Base-by-base conservation (phyloP, 2,888 invertebrate genomes). In the Eilema caniola region DNA sequence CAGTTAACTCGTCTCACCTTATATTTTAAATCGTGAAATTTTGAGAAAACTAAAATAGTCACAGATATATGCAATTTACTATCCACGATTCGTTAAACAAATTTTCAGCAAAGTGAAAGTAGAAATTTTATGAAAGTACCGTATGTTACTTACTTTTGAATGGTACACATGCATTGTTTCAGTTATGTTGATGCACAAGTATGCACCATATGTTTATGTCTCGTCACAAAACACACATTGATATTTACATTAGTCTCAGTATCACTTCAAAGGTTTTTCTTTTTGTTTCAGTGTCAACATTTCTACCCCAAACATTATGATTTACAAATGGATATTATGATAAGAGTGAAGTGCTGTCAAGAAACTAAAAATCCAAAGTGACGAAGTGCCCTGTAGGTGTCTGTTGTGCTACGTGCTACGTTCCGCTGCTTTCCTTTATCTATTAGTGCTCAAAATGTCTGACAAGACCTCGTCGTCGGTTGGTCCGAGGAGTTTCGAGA, bases 311-410 rank as follows among this genome's bases (percentile, higher is more conserved):
- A 95, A 92, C 94, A 95, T 94, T 95, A 95, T 95, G 95, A 95
- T 95, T 94, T 95, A 95, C 95, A 95, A 95, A 95, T 95, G 95
- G 95, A 95, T 95, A 95, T 95, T 95, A 95, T 94, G 94, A 95
- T 95, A 93, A 90, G 95, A 93, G 95, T 95, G 95, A 95, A 95
- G 95, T 95, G 95, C 85, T 95, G 93, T 90, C 95, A 95, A 95
- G 95, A 95, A 95, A 95, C 95, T 94, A 95, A 95, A 93, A 95
- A 95, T 86, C 95, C 95, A 90, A 95, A 95, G 95, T 95, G 95
- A 95, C 93, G 92, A 94, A 94, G 94, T 94, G 93, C 88, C 90
- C 90, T 89, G 88, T 91, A 91, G 93, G 94, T 93, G 93, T 94
- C 94, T 92, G 93, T 90, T 87, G 90, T 90, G 93, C 91, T 92